Percentiles rank a stretch among this genome's conserved stretches.
Evolutionary conservation across 2,888 invertebrate genomes (phyloP).

Genomic region (Melieria crassipennis): DNA sequence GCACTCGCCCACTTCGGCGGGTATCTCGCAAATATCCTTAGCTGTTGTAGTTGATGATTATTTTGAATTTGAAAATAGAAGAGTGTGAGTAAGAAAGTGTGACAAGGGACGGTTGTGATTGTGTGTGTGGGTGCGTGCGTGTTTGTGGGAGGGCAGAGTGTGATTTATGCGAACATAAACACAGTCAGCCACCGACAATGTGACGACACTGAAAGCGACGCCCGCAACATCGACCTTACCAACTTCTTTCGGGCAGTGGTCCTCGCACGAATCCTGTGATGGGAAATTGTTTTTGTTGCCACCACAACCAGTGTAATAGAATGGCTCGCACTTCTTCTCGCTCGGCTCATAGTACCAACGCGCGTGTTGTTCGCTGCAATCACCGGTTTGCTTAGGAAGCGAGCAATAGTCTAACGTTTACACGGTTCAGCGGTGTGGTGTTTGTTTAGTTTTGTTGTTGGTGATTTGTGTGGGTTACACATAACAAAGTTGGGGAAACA

Average conservation of each 20-base stretch:
- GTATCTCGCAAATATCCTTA: constrained; percentile 78
- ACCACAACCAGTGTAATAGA: constrained; percentile 92
- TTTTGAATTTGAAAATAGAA: constrained; percentile 23
- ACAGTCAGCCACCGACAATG: background rate
- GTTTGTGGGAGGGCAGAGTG: background rate
- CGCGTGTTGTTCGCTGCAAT: constrained; percentile 78
- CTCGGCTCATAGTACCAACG: constrained; percentile 87
- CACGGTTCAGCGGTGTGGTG: background rate
- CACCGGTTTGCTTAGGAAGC: constrained; percentile 78
- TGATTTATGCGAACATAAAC: background rate
- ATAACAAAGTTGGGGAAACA: background rate
- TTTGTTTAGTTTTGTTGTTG: background rate
- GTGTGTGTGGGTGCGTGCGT: background rate
- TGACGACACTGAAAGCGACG: constrained; percentile 41
- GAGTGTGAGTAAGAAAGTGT: background rate
- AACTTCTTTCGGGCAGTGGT: constrained; percentile 79
- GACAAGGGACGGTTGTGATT: background rate
- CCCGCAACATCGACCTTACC: constrained; percentile 71
- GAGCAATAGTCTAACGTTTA: constrained; percentile 75
- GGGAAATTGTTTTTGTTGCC: constrained; percentile 90
- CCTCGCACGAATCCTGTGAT: constrained; percentile 77
- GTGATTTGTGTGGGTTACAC: background rate
- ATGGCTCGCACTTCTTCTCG: constrained; percentile 89
- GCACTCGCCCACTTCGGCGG: constrained; percentile 81
- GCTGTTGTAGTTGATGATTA: constrained; percentile 60